Evolutionary conservation across 2,113 vertebrate species (phyloP), one percentile per base, ranked within the genome.

Genomic region (Vireo altiloquus): DNA sequence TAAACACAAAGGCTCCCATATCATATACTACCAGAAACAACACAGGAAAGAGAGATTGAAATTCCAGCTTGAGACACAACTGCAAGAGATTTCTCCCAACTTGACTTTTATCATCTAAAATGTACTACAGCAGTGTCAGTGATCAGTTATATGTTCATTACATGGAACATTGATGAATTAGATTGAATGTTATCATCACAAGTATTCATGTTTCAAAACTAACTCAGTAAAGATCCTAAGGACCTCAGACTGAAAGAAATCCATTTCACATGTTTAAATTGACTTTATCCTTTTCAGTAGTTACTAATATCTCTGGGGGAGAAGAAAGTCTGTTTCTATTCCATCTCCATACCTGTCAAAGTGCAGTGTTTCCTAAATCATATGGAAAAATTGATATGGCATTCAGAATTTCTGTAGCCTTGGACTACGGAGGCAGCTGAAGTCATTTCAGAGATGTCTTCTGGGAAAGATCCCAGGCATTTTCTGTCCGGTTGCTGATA

Each of bases 371-470:
- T 89, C 87, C 79, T 91, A 92, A 79, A 93, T 91, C 87, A 76
- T 78, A 8, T 65, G 94, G 86, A 89, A 70, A 95, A 87, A 65
- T 53, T 92, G 81, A 47, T 79, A 52, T 75, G 77, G 76, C 92
- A 80, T 87, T 92, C 94, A 94, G 93, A 87, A 93, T 92, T 95
- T 95, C 82, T 87, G 87, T 91, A 96, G 92, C 70, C 88, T 96
- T 95, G 89, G 92, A 95, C 49, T 97, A 23, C 2, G 71, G 92
- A 96, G 84, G 90, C 42, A 44, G 72, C 93, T 95, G 96, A 94
- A 96, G 76, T 97, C 37, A 94, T 90, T 97, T 96, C 92, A 97
- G 92, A 96, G 92, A 47, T 97, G 71, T 93, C 94, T 98, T 95
- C 74, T 96, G 82, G 87, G 87, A 72, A 81, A 82, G 54, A 79